Conservation (phyloP, 2,113 vertebrate species). For the Stercorarius parasiticus region DNA sequence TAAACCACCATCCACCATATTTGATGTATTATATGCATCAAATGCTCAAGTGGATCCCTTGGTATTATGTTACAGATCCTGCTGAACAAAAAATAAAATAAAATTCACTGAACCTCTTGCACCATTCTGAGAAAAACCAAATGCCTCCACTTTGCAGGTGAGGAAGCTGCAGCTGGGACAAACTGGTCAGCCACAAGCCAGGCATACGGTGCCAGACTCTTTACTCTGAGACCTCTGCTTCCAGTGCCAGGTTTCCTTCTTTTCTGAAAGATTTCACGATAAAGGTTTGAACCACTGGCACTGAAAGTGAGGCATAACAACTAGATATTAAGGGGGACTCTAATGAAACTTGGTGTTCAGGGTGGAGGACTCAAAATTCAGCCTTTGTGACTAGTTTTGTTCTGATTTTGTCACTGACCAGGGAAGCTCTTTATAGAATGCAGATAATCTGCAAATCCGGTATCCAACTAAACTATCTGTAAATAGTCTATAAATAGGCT, state of each 20-base stretch:
- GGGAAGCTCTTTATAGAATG: background rate
- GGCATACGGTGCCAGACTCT: fast-evolving
- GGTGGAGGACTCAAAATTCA: background rate
- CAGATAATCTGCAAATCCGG: background rate
- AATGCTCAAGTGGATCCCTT: background rate
- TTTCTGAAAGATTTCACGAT: background rate
- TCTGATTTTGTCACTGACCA: background rate
- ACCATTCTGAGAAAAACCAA: background rate
- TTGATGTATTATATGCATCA: background rate
- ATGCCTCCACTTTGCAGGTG: background rate
- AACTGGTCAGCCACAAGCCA: background rate
- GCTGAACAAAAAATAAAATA: no score
- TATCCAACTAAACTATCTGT: background rate
- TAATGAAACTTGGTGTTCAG: background rate
- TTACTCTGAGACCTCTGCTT: background rate
- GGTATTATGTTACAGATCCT: background rate
- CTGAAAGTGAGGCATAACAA: background rate
- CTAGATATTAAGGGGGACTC: background rate
- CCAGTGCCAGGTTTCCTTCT: background rate
- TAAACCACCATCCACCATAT: no score
- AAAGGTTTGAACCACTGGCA: background rate
- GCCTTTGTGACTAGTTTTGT: background rate
- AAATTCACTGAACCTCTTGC: background rate
- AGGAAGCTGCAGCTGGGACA: background rate
- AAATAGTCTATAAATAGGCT: no score